These are phyloP conservation scores for Urocynchramus pylzowi DNA, from an alignment of 2,113 vertebrate species.

Conservation along the genomic window DNA sequence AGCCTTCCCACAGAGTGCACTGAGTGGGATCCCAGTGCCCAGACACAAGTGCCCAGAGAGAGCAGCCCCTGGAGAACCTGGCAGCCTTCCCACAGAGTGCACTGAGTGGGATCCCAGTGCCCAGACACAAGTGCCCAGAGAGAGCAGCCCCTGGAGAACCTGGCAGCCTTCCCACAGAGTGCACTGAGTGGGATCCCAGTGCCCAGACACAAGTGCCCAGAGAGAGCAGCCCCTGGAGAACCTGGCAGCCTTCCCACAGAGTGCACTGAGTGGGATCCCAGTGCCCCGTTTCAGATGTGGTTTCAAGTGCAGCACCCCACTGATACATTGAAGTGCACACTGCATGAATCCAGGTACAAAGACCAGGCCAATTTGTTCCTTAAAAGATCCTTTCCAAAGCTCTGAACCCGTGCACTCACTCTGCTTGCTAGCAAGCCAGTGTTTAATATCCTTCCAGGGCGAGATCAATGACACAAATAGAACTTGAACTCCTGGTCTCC, in stretches of 20 bases:
- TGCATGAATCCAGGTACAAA: not conserved
- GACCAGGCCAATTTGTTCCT: not conserved
- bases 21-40: too few species aligned
- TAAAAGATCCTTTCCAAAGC: not conserved
- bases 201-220: too few species aligned
- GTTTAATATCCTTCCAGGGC: not conserved
- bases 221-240: not conserved
- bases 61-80: too few species aligned
- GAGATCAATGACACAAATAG: not conserved
- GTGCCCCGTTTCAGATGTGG: not conserved
- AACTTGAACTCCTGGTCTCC: not conserved
- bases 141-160: too few species aligned
- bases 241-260: not conserved
- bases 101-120: too few species aligned
- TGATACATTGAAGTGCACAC: fast-evolving
- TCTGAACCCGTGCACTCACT: not conserved
- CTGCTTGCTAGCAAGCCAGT: not conserved
- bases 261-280: not conserved
- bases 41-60: too few species aligned
- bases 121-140: too few species aligned
- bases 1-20: too few species aligned
- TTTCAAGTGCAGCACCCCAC: not conserved
- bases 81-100: too few species aligned
- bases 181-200: too few species aligned
- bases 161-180: too few species aligned